Base-by-base conservation (phyloP, 2,113 vertebrate genomes). In the Marcusenius ussheri region DNA sequence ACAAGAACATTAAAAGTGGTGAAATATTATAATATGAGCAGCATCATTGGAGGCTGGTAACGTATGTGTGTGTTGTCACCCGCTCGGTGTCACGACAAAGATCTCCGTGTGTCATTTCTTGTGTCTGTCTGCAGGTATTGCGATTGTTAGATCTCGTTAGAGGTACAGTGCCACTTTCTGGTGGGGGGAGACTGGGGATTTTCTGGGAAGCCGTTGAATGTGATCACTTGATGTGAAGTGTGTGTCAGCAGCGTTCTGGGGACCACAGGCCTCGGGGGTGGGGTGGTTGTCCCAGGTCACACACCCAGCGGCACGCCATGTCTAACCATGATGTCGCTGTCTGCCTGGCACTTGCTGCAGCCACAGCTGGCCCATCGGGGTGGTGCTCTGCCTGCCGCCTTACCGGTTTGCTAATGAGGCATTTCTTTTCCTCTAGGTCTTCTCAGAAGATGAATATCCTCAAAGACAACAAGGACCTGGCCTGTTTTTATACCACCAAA, bases 401-500 rank as follows among this genome's bases (percentile, higher is more conserved):
- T 21, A 56, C 19, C 19, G 19, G 24, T n/a, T 62, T 31, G 10
- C 62, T 70, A 42, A 80, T 80, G 74, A 80, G 17, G 56, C 45
- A 51, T 50, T 90, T 90, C 86, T 83, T 93, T 24, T 90, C 35
- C 91, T 96, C 87, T 91, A 99, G 98, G 95, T 95, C 94, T 95
- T 95, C 93, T 95, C 95, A 93, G 96, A 99, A 98, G 96, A 99
- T 99, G 98, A 99, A 99, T 93, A 95, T 99, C 95, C 95, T 99
- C 95, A 98, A 97, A 94, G 98, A 99, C 92, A 99, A 99, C 96
- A 97, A 97, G 95, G 98, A 99, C 96, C 94, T 99, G 96, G 98
- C 98, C 94, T 99, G 98, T 96, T 99, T 98, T 96, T 99, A 98
- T 91, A 99, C 98, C 92, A 99, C 98, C 95, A 99, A 99, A 94